These are phyloP conservation scores for Macaria liturata DNA, from an alignment of 2,888 invertebrate species.

Conservation along the genomic window DNA sequence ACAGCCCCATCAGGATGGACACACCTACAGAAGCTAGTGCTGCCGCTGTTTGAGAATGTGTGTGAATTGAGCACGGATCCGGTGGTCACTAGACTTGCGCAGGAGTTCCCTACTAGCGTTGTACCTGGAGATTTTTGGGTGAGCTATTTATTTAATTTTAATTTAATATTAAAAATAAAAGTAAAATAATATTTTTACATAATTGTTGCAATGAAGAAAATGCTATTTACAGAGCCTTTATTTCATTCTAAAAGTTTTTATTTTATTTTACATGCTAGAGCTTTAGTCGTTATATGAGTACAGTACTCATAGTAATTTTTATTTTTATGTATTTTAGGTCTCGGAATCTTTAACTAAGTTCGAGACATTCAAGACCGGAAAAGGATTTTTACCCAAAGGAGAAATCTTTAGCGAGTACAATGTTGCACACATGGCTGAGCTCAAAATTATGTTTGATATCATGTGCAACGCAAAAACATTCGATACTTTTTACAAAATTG, in stretches of 20 bases:
- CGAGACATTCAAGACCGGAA: slow-evolving; percentile 48
- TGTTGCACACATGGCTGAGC: slow-evolving; percentile 54
- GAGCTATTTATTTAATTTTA: slow-evolving; percentile 23
- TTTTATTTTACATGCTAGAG: too few species aligned
- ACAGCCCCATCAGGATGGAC: slow-evolving; percentile 61
- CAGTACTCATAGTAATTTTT: not conserved
- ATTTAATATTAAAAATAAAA: not conserved
- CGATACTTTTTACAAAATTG: slow-evolving; percentile 81
- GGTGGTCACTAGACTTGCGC: slow-evolving; percentile 46
- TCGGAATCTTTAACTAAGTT: slow-evolving; percentile 54
- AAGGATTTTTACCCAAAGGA: slow-evolving; percentile 60
- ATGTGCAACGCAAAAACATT: slow-evolving; percentile 83
- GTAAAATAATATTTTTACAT: too few species aligned
- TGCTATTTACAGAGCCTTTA: too few species aligned
- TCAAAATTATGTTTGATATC: slow-evolving; percentile 69
- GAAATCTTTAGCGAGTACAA: slow-evolving; percentile 71
- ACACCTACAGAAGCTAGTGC: slow-evolving; percentile 61
- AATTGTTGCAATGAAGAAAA: too few species aligned
- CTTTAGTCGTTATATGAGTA: too few species aligned
- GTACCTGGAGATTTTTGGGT: slow-evolving; percentile 59
- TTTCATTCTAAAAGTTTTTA: too few species aligned
- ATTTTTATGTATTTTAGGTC: slow-evolving; percentile 50
- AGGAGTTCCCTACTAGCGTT: slow-evolving; percentile 51
- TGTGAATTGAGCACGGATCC: slow-evolving; percentile 64
- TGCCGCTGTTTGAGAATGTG: slow-evolving; percentile 71